These are phyloP conservation scores for Melanocharis versteri DNA, from an alignment of 2,113 vertebrate species.

Conservation along the genomic window DNA sequence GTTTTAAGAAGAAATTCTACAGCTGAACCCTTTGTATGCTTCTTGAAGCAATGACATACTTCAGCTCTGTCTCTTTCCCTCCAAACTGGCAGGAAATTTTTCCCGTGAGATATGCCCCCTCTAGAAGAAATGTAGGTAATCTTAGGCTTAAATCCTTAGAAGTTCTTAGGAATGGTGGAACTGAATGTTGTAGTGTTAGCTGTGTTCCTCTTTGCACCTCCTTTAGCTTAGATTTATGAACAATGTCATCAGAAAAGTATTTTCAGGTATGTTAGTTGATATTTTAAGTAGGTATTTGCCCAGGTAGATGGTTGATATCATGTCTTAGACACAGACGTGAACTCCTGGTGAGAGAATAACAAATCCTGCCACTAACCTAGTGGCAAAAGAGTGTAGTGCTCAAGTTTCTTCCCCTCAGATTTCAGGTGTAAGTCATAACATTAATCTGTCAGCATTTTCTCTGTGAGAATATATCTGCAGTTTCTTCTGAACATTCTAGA, in stretches of 20 bases:
- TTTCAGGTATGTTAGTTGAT: neutral
- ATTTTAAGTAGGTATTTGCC: neutral
- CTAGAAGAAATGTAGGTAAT: neutral
- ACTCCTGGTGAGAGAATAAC: neutral
- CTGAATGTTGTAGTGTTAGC: neutral
- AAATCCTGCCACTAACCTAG: neutral
- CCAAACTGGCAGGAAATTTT: neutral
- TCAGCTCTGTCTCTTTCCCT: neutral
- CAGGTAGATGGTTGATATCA: neutral
- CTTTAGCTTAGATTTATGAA: neutral
- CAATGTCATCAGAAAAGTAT: neutral
- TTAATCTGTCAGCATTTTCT: neutral
- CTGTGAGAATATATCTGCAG: neutral
- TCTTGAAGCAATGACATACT: neutral
- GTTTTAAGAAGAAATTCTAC: neutral
- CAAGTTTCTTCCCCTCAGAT: neutral
- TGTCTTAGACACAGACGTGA: neutral
- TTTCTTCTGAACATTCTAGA: neutral
- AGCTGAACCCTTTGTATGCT: neutral
- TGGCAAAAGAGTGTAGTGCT: neutral
- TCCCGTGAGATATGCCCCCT: accelerated
- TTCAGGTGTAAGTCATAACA: neutral
- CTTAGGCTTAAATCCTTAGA: neutral
- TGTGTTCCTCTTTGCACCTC: neutral
- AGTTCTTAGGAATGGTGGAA: neutral